These are phyloP conservation scores for Ophiothrix spiculata DNA, from an alignment of 35 echinoderm and acorn worm genomes.

Conservation along the genomic window DNA sequence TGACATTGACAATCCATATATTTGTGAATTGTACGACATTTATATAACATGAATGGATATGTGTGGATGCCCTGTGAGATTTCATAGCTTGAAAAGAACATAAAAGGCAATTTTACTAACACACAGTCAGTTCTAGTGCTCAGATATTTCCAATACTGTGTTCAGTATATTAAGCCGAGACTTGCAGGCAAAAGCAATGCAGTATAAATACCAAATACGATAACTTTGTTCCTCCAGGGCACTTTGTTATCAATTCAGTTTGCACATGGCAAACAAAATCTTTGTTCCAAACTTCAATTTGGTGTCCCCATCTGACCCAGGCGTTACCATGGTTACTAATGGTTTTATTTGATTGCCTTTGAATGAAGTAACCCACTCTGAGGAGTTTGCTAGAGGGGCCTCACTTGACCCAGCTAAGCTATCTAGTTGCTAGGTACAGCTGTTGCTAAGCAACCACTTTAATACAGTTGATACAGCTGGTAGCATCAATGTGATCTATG, in stretches of 20 bases:
- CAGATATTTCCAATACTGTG: no score
- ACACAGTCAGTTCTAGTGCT: no score
- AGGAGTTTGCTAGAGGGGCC: neutral
- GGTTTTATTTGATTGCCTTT: conserved; percentile 16
- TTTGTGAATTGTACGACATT: no score
- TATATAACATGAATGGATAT: neutral
- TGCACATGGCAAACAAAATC: neutral
- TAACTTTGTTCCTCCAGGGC: neutral
- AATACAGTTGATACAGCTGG: neutral
- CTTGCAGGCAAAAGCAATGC: neutral
- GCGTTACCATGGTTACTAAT: neutral
- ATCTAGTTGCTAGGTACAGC: neutral
- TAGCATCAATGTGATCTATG: no score
- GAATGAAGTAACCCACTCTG: neutral
- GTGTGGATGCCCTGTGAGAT: neutral
- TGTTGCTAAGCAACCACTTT: neutral
- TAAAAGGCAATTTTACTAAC: no score
- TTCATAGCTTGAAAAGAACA: neutral
- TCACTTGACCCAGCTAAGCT: neutral
- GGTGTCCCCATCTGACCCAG: neutral
- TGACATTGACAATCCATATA: no score
- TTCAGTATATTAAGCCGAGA: no score
- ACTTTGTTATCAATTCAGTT: neutral
- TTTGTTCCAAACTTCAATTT: conserved; percentile 12
- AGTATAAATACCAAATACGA: neutral